Base-by-base conservation (phyloP, 1,140 invertebrate genomes). In the Conopomorpha cramerella region DNA sequence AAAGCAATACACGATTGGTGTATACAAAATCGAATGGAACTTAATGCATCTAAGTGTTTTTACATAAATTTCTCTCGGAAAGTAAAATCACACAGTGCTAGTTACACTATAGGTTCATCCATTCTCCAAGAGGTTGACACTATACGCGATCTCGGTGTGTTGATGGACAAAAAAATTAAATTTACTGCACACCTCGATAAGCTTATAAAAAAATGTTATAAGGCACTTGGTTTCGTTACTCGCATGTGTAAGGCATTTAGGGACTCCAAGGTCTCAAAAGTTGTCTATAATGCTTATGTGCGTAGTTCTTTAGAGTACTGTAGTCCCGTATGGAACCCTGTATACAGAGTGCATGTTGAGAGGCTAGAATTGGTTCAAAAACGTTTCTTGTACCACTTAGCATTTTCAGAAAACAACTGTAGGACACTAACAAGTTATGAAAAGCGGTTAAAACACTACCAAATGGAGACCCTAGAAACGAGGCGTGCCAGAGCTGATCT, bases 231-330 rank as follows among this genome's bases (percentile, higher is more conserved):
- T 10, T 42, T 42, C 18, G 17, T 42, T 19, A 19, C 34, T 6
- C 30, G 39, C 8, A 30, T 12, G 8, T 4, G n/a, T 23, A 32
- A 34, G 27, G 16, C 11, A 8, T 38, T 42, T 34, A 13, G n/a
- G 13, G 23, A 31, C 10, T 3, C 10, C 13, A 34, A 16, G 13
- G 37, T 35, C 2, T 33, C 30, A 34, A 37, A 19, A 26, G 6
- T 37, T 2, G n/a, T 42, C 0, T 42, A 38, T 12, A 29, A 38
- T 10, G 38, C 25, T 26, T 19, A 35, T 2, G 40, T 38, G 4
- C 30, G 40, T 3, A 37, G 35, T 15, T 34, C 30, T 4, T 30
- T 42, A 17, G 40, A 42, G 11, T 42, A 42, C 16, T 16, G 40
- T 7, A 17, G 26, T 15, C 8, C 18, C 16, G 38, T 35, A 11